These are phyloP conservation scores for Sylvia borin DNA, from an alignment of 2,797 vertebrate species.

Conservation along the genomic window DNA sequence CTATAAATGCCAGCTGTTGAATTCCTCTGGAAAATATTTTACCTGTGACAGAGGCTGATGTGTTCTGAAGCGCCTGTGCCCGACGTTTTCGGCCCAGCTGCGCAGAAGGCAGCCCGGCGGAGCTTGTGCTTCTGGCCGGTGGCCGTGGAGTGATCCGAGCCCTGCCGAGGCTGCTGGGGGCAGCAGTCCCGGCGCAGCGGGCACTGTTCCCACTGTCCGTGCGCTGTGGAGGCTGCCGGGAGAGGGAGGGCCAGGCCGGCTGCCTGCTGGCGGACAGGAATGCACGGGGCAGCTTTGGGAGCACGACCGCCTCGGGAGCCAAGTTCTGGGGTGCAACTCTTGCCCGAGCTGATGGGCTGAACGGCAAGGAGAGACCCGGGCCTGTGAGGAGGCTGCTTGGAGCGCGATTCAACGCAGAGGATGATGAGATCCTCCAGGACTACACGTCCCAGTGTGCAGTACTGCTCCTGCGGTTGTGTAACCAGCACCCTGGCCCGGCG, in stretches of 20 bases:
- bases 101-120: fast-evolving
- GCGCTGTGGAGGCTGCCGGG: not conserved
- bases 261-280: fast-evolving
- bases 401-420: fast-evolving
- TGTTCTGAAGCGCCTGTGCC: not conserved
- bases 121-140: fast-evolving
- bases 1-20: not conserved
- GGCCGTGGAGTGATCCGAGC: not conserved
- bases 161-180: not conserved
- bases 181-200: fast-evolving
- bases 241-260: not conserved
- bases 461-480: not conserved
- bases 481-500: not conserved
- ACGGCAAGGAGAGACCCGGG: too few relatives aligned
- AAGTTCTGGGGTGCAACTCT: fast-evolving
- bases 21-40: not conserved
- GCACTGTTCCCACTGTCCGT: fast-evolving
- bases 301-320: fast-evolving
- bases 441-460: not conserved
- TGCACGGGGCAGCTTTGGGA: not conserved
- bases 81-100: fast-evolving
- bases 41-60: fast-evolving
- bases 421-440: not conserved
- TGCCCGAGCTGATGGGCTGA: not conserved
- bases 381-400: not conserved